phyloP scores from a whole-genome alignment of 2,797 vertebrate species.

The Chelon labrosus region DNA sequence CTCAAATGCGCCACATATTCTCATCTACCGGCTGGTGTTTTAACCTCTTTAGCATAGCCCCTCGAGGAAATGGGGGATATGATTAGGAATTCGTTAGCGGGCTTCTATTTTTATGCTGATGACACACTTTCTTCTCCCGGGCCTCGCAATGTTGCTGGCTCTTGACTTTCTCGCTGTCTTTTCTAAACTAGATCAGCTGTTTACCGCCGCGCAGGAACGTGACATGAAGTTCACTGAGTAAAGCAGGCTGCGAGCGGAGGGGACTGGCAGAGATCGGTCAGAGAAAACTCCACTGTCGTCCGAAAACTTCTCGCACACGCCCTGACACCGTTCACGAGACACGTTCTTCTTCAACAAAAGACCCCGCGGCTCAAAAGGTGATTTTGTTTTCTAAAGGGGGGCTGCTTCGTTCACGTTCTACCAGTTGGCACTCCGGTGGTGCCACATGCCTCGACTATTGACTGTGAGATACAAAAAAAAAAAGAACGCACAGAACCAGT shows the following conservation, averaged over 20 bases:
- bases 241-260: constrained; percentile 64
- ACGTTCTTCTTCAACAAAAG: constrained; percentile 7
- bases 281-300: constrained; percentile 58
- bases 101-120: constrained; percentile 90
- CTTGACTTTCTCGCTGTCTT: constrained; percentile 83
- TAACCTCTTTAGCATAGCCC: constrained; percentile 86
- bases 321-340: constrained; percentile 35
- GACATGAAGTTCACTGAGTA: constrained; percentile 76
- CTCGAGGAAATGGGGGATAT: constrained; percentile 84
- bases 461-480: constrained; percentile 60
- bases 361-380: constrained; percentile 19
- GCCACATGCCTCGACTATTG: constrained; percentile 65
- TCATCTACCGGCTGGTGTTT: constrained; percentile 82
- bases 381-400: background rate
- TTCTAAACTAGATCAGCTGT: constrained; percentile 86
- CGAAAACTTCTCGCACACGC: constrained; percentile 50
- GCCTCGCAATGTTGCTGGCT: constrained; percentile 77
- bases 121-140: constrained; percentile 86
- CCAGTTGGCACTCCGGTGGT: constrained; percentile 35
- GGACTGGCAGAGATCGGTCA: constrained; percentile 47
- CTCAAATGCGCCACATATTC: constrained; percentile 84
- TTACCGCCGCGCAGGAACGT: constrained; percentile 74
- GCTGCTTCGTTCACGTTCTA: constrained; percentile 35
- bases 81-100: constrained; percentile 88
- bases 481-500: constrained; percentile 67